Evolutionary conservation across 2,113 vertebrate genomes (phyloP).

Genomic region (Percina caprodes): DNA sequence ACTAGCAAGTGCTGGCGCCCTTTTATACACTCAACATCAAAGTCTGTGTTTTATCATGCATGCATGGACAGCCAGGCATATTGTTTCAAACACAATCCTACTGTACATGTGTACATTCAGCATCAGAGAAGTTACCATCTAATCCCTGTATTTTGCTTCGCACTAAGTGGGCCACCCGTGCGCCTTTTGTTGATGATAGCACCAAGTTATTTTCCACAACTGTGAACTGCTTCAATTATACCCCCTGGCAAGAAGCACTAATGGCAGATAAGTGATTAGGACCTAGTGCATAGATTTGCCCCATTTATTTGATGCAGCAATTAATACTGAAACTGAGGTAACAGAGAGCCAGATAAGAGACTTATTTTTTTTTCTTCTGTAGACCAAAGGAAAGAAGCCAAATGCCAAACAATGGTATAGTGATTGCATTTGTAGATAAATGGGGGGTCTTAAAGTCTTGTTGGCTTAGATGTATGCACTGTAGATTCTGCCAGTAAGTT

Average conservation of each 20-base stretch:
- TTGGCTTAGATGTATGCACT: constrained; percentile 10
- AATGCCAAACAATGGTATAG: constrained; percentile 29
- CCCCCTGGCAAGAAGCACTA: constrained; percentile 69
- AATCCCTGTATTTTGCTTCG: constrained; percentile 49
- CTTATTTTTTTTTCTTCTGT: constrained; percentile 49
- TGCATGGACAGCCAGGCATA: not conserved
- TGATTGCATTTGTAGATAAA: constrained; percentile 54
- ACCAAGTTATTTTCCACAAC: constrained; percentile 67
- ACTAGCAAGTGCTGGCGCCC: not conserved
- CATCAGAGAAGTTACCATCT: constrained; percentile 6
- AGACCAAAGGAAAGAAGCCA: constrained; percentile 35
- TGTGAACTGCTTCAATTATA: constrained; percentile 69
- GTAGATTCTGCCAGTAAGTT: constrained; percentile 26
- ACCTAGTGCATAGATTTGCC: constrained; percentile 71
- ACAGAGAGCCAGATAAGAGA: constrained; percentile 55
- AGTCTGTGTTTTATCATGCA: constrained; percentile 2
- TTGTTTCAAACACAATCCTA: not conserved
- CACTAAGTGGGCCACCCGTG: constrained; percentile 64
- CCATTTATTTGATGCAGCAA: constrained; percentile 75
- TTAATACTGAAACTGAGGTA: constrained; percentile 65
- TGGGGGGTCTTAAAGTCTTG: constrained; percentile 7
- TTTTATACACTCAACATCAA: constrained; percentile 24
- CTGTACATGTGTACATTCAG: not conserved
- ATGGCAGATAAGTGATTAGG: constrained; percentile 76
- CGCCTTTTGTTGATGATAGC: constrained; percentile 63